phyloP scores from a whole-genome alignment of 2,113 vertebrate species.

The Pelvicachromis taeniatus region DNA sequence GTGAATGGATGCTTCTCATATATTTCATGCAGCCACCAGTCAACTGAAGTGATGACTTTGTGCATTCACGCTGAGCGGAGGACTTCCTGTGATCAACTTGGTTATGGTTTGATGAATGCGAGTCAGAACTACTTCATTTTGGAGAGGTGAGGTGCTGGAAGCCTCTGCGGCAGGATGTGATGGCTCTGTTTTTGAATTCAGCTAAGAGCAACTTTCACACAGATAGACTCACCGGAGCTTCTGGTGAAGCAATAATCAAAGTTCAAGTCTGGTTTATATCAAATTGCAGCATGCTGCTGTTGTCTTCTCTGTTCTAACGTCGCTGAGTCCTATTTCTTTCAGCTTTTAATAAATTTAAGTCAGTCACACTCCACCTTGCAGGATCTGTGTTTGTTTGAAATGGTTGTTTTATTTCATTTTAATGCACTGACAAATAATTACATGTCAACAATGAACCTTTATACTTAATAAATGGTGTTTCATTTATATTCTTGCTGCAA shows the following conservation, averaged over 20 bases:
- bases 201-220: neutral
- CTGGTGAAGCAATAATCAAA: neutral
- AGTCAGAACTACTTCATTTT: constrained; percentile 34
- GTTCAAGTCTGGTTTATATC: neutral
- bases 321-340: neutral
- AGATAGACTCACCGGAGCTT: neutral
- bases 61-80: constrained; percentile 39
- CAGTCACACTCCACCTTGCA: neutral
- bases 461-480: neutral
- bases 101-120: constrained; percentile 54
- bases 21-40: constrained; percentile 30
- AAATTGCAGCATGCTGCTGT: neutral
- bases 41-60: constrained; percentile 53
- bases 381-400: neutral
- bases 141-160: neutral
- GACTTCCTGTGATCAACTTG: constrained; percentile 50
- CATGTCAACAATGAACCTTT: neutral
- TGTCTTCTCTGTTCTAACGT: neutral
- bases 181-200: constrained; percentile 9
- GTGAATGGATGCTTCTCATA: constrained; percentile 64
- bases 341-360: neutral
- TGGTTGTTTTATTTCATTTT: neutral
- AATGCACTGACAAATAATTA: neutral
- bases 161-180: neutral
- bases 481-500: neutral